Conservation (phyloP, 1,140 invertebrate genomes). For the Zaprionus africanus region DNA sequence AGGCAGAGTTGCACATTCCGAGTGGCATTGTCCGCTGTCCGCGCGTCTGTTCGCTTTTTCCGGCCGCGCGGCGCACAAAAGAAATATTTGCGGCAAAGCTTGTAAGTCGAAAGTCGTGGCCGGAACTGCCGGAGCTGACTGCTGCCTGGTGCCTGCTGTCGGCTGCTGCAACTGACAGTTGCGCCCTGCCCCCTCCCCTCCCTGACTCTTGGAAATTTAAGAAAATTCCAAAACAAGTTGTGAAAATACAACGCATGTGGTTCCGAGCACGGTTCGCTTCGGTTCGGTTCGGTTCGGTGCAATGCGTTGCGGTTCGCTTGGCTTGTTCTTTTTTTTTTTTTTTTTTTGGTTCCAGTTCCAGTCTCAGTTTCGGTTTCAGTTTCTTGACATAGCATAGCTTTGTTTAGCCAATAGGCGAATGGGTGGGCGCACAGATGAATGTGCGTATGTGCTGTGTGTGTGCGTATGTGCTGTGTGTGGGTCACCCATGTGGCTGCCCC, state of each 20-base stretch:
- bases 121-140: constrained; percentile 18
- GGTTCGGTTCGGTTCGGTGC: constrained; percentile 25
- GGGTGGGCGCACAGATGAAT: neutral
- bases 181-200: neutral
- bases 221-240: constrained; percentile 16
- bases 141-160: neutral
- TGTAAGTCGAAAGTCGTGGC: constrained; percentile 36
- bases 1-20: neutral
- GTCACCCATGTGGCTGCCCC: constrained; percentile 9
- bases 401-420: constrained; percentile 28
- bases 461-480: neutral
- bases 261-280: neutral
- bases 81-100: constrained; percentile 44
- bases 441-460: neutral
- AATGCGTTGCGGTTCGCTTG: constrained; percentile 26
- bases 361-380: constrained; percentile 15
- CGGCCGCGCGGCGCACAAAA: constrained; percentile 23
- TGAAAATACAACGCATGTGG: constrained; percentile 33
- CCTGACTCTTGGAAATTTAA: neutral
- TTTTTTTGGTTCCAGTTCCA: neutral
- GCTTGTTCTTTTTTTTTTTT: constrained; percentile 7
- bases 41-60: constrained; percentile 26
- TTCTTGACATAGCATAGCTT: constrained; percentile 20
- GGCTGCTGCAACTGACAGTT: constrained; percentile 1
- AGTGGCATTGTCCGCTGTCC: constrained; percentile 34